These are phyloP conservation scores for Esox lucius DNA, from an alignment of 2,797 vertebrate genomes.

Conservation along the genomic window DNA sequence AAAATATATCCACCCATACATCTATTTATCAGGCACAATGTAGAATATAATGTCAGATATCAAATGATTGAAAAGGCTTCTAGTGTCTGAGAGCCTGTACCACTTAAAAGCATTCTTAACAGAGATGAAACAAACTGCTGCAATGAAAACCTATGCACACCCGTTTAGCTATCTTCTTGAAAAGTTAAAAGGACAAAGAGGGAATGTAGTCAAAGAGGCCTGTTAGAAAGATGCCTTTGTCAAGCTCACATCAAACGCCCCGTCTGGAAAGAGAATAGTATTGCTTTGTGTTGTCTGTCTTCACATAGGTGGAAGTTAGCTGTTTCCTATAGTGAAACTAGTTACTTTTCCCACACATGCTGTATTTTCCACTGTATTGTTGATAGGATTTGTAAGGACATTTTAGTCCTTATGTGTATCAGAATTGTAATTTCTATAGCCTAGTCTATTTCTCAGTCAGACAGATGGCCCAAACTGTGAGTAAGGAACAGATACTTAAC, in stretches of 20 bases:
- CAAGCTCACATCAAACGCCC: conserved; percentile 67
- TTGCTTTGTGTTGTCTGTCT: conserved; percentile 61
- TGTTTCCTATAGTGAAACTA: conserved; percentile 47
- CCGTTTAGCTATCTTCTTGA: conserved; percentile 68
- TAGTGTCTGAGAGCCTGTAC: conserved; percentile 31
- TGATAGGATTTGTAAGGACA: neutral
- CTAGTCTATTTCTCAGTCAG: neutral
- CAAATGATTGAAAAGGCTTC: conserved; percentile 40
- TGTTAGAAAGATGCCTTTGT: conserved; percentile 71
- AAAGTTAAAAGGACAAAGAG: conserved; percentile 61
- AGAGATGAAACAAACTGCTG: conserved; percentile 61
- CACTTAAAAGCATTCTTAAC: conserved; percentile 58
- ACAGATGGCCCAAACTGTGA: neutral
- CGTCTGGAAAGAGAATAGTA: conserved; percentile 62
- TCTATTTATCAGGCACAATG: conserved; percentile 7
- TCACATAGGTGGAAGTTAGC: conserved; percentile 57
- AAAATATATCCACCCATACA: conserved; percentile 38
- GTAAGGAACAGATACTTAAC: neutral
- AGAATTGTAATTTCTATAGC: neutral
- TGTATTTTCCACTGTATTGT: conserved; percentile 6
- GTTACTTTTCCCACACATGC: conserved; percentile 2
- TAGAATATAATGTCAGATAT: conserved; percentile 21
- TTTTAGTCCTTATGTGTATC: neutral
- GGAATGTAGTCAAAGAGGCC: conserved; percentile 54
- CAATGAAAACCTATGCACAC: conserved; percentile 60